Evolutionary conservation across 2,797 vertebrate species (phyloP).

Genomic region (Spheniscus humboldti): DNA sequence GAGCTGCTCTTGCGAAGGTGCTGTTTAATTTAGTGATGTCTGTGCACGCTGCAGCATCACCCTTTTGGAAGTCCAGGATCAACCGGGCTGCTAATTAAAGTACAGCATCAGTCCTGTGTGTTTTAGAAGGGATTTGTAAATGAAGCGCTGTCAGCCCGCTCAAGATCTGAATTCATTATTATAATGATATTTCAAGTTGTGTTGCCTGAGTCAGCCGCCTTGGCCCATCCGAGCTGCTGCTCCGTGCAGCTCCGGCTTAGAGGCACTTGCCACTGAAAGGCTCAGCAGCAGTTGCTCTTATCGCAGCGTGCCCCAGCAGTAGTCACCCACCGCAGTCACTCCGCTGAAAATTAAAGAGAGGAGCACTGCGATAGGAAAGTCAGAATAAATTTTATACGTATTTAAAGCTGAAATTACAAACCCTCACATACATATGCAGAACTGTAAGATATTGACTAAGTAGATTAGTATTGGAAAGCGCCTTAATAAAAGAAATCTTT

Average conservation of each 20-base stretch:
- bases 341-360: not conserved
- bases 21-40: not conserved
- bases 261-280: not conserved
- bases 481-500: slow-evolving; percentile 57
- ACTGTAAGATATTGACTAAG: slow-evolving; percentile 44
- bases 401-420: slow-evolving; percentile 44
- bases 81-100: not conserved
- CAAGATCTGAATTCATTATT: slow-evolving; percentile 31
- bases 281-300: not conserved
- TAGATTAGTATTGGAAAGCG: slow-evolving; percentile 48
- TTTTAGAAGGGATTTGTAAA: slow-evolving; percentile 37
- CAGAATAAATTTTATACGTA: slow-evolving; percentile 28
- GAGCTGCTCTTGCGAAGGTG: not conserved
- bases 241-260: not conserved
- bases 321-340: not conserved
- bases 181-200: slow-evolving; percentile 22
- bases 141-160: not conserved
- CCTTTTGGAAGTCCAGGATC: not conserved
- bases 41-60: not conserved
- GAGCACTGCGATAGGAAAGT: not conserved
- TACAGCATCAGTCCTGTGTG: not conserved
- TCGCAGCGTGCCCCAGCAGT: not conserved
- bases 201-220: not conserved
- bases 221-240: not conserved
- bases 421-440: slow-evolving; percentile 39